Base-by-base conservation (phyloP, 1,140 invertebrate genomes). In the Hestina assimilis region DNA sequence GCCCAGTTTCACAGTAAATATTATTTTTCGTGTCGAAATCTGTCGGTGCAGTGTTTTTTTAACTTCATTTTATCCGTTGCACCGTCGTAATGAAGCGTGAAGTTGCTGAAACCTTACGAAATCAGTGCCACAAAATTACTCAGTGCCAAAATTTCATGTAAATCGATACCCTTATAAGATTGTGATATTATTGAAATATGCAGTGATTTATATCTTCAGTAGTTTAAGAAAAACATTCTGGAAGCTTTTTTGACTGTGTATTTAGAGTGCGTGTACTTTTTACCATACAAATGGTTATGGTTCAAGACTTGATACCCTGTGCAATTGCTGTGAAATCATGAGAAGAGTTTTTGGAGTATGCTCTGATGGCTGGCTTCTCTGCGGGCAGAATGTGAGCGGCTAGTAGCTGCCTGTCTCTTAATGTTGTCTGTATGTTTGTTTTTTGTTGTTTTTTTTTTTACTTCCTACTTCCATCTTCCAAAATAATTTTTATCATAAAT, bases 381-480 rank as follows among this genome's bases (percentile, higher is more conserved):
- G 84, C 63, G 82, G 84, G 69, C 84, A 87, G 73, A 87, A 87
- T 87, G 84, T 87, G 84, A 87, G 83, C 66, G 54, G 75, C 68
- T 70, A 75, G 69, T 83, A 72, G 73, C 76, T 75, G 73, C 72
- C 75, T 38, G 73, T 72, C 75, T 72, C 75, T 83, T 23, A 51
- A 51, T 64, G 62, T 64, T 64, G 62, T 59, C 56, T 59, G 56
- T 64, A 64, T 72, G 58, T 72, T 79, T 72, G 48, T 72, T 69
- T 66, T 68, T 68, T 63, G 63, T 69, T 60, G 56, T 64, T 45
- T 63, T 67, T 68, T 31, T 38, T 56, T 65, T 69, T 69, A 63
- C 60, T 48, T 59, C 66, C 63, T 47, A 8, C 11, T 17, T 19
- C 29, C n/a, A 8, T 19, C 5, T 15, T n/a, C 31, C 15, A 35